A percentile compares a stretch with the other conserved stretches of the same genome.
Evolutionary conservation across 1,140 invertebrate genomes (phyloP).

Genomic region (Drosophila burlai): DNA sequence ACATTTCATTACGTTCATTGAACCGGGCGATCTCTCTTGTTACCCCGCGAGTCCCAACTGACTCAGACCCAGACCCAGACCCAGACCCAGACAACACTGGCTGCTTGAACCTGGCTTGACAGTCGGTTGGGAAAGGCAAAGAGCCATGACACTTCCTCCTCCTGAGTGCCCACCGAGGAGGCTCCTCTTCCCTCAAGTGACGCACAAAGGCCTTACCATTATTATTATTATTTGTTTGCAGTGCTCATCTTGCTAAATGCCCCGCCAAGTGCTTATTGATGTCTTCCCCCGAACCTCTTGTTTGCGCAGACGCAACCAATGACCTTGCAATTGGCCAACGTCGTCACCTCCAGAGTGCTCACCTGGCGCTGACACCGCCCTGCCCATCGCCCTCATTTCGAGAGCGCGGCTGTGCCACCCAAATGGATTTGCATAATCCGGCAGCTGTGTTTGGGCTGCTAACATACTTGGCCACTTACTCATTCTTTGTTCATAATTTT

Average conservation of each 20-base stretch:
- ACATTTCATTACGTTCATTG: slow-evolving; percentile 78
- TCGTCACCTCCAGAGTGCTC: slow-evolving; percentile 37
- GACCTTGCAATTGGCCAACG: slow-evolving; percentile 67
- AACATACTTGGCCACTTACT: slow-evolving; percentile 58
- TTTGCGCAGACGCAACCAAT: slow-evolving; percentile 74
- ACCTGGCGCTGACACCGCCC: slow-evolving; percentile 7
- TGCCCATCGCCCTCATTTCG: slow-evolving; percentile 57
- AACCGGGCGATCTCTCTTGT: slow-evolving; percentile 60
- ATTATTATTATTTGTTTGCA: slow-evolving; percentile 46
- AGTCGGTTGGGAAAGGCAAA: slow-evolving; percentile 35
- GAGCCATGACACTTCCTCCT: slow-evolving; percentile 42
- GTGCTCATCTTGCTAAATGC: slow-evolving; percentile 38
- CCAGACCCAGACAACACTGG: slow-evolving; percentile 39
- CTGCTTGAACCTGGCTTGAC: slow-evolving; percentile 50
- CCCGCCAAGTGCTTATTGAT: slow-evolving; percentile 44
- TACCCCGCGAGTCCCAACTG: slow-evolving; percentile 21
- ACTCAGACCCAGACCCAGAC: slow-evolving; percentile 24
- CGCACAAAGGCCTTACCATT: slow-evolving; percentile 52
- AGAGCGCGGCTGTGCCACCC: slow-evolving; percentile 38
- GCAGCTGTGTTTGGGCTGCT: slow-evolving; percentile 62
- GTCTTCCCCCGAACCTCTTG: slow-evolving; percentile 23
- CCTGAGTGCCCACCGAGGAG: background rate
- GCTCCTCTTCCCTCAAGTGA: slow-evolving; percentile 13
- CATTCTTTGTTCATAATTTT: slow-evolving; percentile 67
- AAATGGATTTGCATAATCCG: slow-evolving; percentile 69